Percentiles rank a stretch among this genome's conserved stretches.
These are phyloP conservation scores for Plectrocnemia conspersa DNA, from an alignment of 1,140 invertebrate species.

Conservation along the genomic window DNA sequence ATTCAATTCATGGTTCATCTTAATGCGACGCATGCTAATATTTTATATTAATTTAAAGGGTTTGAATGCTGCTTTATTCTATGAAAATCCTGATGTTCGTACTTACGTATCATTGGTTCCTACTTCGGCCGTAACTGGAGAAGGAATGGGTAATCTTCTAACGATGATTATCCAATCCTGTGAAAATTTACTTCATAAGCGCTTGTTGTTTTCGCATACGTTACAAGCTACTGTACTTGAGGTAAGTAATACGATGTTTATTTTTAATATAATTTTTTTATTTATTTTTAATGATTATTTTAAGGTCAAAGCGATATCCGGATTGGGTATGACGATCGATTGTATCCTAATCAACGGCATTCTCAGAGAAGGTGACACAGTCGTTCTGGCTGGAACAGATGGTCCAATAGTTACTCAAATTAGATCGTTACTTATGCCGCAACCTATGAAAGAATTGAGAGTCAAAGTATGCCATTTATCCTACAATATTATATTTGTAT, in stretches of 20 bases:
- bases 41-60: slow-evolving; percentile 52
- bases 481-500: slow-evolving; percentile 15
- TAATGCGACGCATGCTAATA: background rate
- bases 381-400: slow-evolving; percentile 94
- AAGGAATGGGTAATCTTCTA: slow-evolving; percentile 98
- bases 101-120: slow-evolving; percentile 95
- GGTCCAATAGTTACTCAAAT: slow-evolving; percentile 98
- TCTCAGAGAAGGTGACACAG: slow-evolving; percentile 87
- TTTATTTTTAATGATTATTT: slow-evolving; percentile 9
- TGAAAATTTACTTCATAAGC: slow-evolving; percentile 85
- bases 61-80: slow-evolving; percentile 92
- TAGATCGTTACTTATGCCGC: slow-evolving; percentile 93
- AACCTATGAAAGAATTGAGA: slow-evolving; percentile 94
- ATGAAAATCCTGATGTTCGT: slow-evolving; percentile 90
- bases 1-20: too few species aligned
- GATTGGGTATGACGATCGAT: slow-evolving; percentile 98
- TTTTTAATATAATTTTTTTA: background rate
- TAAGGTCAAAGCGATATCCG: slow-evolving; percentile 93
- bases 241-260: slow-evolving; percentile 41
- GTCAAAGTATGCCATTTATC: slow-evolving; percentile 70
- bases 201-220: slow-evolving; percentile 89
- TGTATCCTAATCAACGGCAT: slow-evolving; percentile 96
- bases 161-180: slow-evolving; percentile 89
- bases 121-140: slow-evolving; percentile 93
- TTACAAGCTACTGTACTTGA: slow-evolving; percentile 97